Base-by-base conservation (phyloP, 1,140 invertebrate species). In the Euborellia annulipes region DNA sequence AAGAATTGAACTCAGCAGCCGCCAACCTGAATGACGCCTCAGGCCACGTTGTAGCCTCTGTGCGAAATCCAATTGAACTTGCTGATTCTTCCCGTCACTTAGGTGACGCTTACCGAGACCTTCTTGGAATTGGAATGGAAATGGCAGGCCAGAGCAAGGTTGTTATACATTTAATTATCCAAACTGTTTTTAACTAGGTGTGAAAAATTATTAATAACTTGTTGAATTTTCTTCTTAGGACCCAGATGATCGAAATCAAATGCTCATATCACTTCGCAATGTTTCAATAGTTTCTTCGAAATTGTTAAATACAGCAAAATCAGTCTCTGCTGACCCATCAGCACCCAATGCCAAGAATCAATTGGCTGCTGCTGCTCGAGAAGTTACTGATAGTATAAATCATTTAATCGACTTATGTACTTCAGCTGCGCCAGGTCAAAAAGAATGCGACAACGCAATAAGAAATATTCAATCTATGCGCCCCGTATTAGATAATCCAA, bases 361-460 rank as follows among this genome's bases (percentile, higher is more conserved):
- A 47, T 63, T 94, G 0, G 75, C 85, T 9, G 75, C 80, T 1
- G 88, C 90, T 19, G 87, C 89, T 0, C 61, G 70, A 34, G 76
- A 81, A 2, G 87, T 96, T 3, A 94, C 87, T 1, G 90, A 95
- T 51, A 88, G 83, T 56, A 92, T 96, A 46, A 95, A 95, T 61
- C 76, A 85, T 52, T 66, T 95, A 32, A 81, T 87, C 14, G 82
- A 85, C 62, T 77, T 82, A 40, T 88, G 82, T 60, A 86, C 83
- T 3, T 80, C 76, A 36, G 80, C 82, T 1, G 82, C 85, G 0
- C 90, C 61, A 51, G 85, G 92, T 0, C 89, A 95, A 67, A 93
- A 89, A 59, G 94, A 98, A 58, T 97, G 92, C 63, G 91, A 94
- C 58, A 93, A 87, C 58, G 92, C 94, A 2, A 81, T 96, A n/a